phyloP scores from a whole-genome alignment of 1,140 invertebrate species.

The Drosophila suzukii region DNA sequence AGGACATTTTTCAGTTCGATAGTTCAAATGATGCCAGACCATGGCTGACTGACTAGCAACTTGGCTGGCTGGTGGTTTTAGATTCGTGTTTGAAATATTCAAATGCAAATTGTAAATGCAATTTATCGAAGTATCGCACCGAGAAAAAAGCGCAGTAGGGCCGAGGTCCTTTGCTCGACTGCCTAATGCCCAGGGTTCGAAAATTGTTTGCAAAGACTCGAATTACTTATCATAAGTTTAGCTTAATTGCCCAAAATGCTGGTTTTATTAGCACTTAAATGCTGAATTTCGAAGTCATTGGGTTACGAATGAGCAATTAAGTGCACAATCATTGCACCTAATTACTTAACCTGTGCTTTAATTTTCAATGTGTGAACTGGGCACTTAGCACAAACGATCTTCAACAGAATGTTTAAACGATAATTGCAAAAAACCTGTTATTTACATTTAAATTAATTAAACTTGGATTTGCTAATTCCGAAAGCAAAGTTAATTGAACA shows the following conservation, averaged over 20 bases:
- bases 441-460: background rate
- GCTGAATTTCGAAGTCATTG: background rate
- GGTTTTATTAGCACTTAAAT: background rate
- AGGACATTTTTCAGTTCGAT: conserved; percentile 83
- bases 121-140: conserved; percentile 50
- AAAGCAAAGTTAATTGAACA: conserved; percentile 27
- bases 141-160: conserved; percentile 4
- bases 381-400: background rate
- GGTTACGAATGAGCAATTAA: background rate
- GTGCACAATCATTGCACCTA: background rate
- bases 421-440: background rate
- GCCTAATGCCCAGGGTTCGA: conserved; percentile 7
- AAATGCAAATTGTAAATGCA: conserved; percentile 75
- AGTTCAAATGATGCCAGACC: conserved; percentile 77
- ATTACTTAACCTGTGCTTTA: background rate
- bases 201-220: background rate
- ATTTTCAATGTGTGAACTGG: no score
- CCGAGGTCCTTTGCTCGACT: conserved; percentile 11
- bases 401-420: background rate
- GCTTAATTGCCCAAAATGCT: background rate
- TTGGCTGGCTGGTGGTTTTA: conserved; percentile 53
- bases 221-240: background rate
- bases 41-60: conserved; percentile 52
- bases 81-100: conserved; percentile 65
- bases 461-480: background rate